These are phyloP conservation scores for Lordiphosa clarofinis DNA, from an alignment of 1,140 invertebrate genomes.

Conservation along the genomic window DNA sequence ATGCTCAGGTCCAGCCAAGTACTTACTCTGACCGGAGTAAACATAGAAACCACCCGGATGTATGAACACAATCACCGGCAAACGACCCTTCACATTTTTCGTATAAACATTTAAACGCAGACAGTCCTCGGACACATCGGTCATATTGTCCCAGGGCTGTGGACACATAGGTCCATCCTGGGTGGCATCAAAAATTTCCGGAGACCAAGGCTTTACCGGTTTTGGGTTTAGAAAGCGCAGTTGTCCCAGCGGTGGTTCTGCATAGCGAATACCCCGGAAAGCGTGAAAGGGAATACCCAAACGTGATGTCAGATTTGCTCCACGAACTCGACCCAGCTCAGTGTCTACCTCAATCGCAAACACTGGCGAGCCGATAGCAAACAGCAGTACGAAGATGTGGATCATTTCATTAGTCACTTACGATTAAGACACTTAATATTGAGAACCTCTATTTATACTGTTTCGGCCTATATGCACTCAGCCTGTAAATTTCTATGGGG, in stretches of 20 bases:
- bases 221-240: slow-evolving; percentile 76
- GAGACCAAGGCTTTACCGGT: slow-evolving; percentile 81
- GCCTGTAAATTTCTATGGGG: slow-evolving; percentile 14
- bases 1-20: slow-evolving; percentile 79
- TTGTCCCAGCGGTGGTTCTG: slow-evolving; percentile 79
- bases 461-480: not conserved
- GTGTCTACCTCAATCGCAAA: slow-evolving; percentile 43
- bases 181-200: slow-evolving; percentile 81
- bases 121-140: slow-evolving; percentile 85
- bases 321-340: slow-evolving; percentile 54
- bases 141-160: slow-evolving; percentile 67
- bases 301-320: slow-evolving; percentile 45
- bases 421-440: slow-evolving; percentile 17
- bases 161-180: slow-evolving; percentile 82
- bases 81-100: slow-evolving; percentile 80
- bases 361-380: slow-evolving; percentile 12
- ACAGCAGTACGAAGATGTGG: slow-evolving; percentile 1
- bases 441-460: slow-evolving; percentile 22
- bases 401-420: slow-evolving; percentile 13
- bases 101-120: slow-evolving; percentile 90
- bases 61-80: slow-evolving; percentile 83
- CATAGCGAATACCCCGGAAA: slow-evolving; percentile 85
- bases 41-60: slow-evolving; percentile 83
- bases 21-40: slow-evolving; percentile 80
- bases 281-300: slow-evolving; percentile 81